phyloP scores from a whole-genome alignment of 1,140 invertebrate genomes.

The Muscidifurax raptorellus region DNA sequence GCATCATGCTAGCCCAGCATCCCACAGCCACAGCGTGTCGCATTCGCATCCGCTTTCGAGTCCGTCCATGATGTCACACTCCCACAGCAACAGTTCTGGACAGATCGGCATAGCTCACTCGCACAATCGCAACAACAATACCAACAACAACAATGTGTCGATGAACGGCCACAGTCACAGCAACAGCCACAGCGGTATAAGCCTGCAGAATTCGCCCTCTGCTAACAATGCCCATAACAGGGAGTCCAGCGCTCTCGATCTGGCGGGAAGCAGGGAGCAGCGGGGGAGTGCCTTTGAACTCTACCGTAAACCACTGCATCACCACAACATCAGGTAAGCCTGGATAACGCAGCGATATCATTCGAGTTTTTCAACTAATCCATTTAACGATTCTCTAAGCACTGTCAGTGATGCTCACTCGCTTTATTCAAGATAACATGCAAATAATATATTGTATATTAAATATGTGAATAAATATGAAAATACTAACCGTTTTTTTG shows the following conservation, averaged over 20 bases:
- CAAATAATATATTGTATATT: neutral
- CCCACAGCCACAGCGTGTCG: constrained; percentile 68
- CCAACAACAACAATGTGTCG: constrained; percentile 72
- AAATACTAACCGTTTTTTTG: constrained; percentile 50
- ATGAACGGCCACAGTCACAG: constrained; percentile 69
- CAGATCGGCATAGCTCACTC: constrained; percentile 71
- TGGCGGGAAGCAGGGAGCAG: constrained; percentile 91
- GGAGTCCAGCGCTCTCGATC: constrained; percentile 79
- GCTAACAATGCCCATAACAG: constrained; percentile 72
- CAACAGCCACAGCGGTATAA: constrained; percentile 61
- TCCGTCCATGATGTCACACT: constrained; percentile 72
- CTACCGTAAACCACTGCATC: constrained; percentile 90
- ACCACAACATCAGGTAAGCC: constrained; percentile 85
- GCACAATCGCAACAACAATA: constrained; percentile 76
- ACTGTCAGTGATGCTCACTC: neutral
- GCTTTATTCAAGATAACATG: neutral
- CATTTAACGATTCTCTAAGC: neutral
- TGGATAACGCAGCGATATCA: too few species aligned
- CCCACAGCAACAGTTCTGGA: constrained; percentile 74
- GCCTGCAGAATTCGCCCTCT: constrained; percentile 54
- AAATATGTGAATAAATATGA: constrained; percentile 2
- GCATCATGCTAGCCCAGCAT: constrained; percentile 72
- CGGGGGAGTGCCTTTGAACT: constrained; percentile 96
- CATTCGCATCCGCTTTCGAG: constrained; percentile 78
- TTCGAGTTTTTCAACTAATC: neutral